These are phyloP conservation scores for Phalacrocorax aristotelis DNA, from an alignment of 2,113 vertebrate species.

Conservation along the genomic window DNA sequence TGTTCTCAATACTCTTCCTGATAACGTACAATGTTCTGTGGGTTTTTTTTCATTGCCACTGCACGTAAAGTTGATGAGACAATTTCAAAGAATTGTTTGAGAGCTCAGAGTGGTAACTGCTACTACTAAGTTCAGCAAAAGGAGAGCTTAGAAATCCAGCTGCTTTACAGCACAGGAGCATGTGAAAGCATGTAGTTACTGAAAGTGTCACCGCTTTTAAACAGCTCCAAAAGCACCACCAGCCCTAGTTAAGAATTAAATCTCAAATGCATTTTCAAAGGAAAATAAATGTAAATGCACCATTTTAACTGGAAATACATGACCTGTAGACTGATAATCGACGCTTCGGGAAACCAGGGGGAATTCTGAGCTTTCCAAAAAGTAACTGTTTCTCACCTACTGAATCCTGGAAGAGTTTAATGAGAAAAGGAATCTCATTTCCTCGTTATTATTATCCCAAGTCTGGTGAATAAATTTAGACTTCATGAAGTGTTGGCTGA, in stretches of 20 bases:
- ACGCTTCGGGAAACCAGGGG: not conserved
- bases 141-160: not conserved
- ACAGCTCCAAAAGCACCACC: not conserved
- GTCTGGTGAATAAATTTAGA: not conserved
- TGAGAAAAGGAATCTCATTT: not conserved
- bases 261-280: not conserved
- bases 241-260: not conserved
- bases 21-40: fast-evolving
- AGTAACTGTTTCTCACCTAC: not conserved
- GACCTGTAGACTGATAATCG: not conserved
- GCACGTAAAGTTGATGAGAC: not conserved
- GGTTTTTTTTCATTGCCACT: not conserved
- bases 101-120: not conserved
- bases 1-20: not conserved
- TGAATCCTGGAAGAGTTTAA: not conserved
- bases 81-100: not conserved
- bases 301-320: not conserved
- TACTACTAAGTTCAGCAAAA: not conserved
- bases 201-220: not conserved
- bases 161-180: fast-evolving
- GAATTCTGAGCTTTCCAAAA: not conserved
- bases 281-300: not conserved
- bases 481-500: not conserved
- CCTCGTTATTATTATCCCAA: not conserved
- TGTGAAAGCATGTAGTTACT: not conserved